A percentile compares a stretch with the other conserved stretches of the same genome.
phyloP scores from a whole-genome alignment of 1,140 invertebrate species.

The Heliconius nattereri region DNA sequence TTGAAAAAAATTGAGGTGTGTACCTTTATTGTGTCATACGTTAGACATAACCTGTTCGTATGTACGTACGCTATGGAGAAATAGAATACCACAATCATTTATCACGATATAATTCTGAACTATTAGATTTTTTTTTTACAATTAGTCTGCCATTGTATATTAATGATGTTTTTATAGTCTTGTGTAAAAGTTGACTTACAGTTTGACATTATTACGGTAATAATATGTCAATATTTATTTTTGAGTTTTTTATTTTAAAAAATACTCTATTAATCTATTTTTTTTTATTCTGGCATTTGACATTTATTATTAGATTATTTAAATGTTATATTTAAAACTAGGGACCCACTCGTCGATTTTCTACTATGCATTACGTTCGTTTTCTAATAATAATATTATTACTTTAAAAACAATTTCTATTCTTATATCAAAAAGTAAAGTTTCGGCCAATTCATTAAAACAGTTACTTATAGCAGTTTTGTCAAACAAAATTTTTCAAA shows the following conservation, averaged over 20 bases:
- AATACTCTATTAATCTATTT: neutral
- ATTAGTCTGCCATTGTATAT: slow-evolving; percentile 25
- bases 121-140: slow-evolving; percentile 36
- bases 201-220: neutral
- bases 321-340: slow-evolving; percentile 53
- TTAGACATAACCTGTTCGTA: slow-evolving; percentile 10
- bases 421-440: no score
- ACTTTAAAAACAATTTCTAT: no score
- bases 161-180: slow-evolving; percentile 23
- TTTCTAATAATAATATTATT: no score
- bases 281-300: slow-evolving; percentile 46
- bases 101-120: slow-evolving; percentile 31
- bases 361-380: no score
- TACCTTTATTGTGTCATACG: neutral
- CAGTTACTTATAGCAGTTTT: no score
- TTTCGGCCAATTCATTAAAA: no score
- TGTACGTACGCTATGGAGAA: slow-evolving; percentile 18
- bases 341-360: no score
- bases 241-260: neutral
- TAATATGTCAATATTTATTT: neutral
- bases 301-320: slow-evolving; percentile 61
- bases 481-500: no score
- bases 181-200: neutral
- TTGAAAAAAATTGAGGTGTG: neutral
- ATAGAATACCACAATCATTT: slow-evolving; percentile 34